A percentile compares a stretch with the other conserved stretches of the same genome.
Conservation (phyloP, 2,113 vertebrate genomes). For the Salvelinus fontinalis region DNA sequence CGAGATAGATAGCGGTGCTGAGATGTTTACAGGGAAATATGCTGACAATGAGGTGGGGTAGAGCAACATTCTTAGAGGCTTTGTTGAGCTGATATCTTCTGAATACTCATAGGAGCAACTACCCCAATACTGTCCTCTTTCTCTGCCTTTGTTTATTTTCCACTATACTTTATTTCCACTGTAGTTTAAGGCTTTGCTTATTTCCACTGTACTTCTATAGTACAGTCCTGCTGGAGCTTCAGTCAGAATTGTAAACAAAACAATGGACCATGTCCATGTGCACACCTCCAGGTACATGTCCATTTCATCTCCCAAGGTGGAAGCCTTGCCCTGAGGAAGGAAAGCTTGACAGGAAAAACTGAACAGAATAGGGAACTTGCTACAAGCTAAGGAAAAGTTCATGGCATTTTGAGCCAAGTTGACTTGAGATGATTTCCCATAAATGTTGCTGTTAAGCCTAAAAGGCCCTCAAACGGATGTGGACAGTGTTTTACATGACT, state of each 20-base stretch:
- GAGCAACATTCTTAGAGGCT: conserved; percentile 14
- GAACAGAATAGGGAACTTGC: not conserved
- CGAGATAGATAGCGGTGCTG: not conserved
- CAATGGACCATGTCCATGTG: not conserved
- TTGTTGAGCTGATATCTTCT: conserved; percentile 25
- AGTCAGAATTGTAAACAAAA: not conserved
- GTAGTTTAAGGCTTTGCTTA: not conserved
- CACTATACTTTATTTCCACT: conserved; percentile 10
- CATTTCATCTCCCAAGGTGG: conserved; percentile 1
- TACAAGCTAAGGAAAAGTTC: not conserved
- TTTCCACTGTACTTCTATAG: not conserved
- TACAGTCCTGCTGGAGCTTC: conserved; percentile 10
- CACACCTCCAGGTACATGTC: not conserved
- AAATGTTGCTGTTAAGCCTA: not conserved
- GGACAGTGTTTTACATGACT: conserved; percentile 45
- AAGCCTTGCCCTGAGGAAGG: not conserved
- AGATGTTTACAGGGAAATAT: not conserved
- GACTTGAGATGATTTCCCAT: conserved; percentile 13
- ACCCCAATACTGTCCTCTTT: not conserved
- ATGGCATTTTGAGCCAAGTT: not conserved
- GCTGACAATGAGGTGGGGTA: not conserved
- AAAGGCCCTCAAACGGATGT: conserved; percentile 35
- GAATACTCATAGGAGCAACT: too few relatives aligned
- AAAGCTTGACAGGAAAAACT: not conserved
- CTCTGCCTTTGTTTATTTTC: conserved; percentile 4